Base-by-base conservation (phyloP, 2,888 invertebrate genomes). In the Busseola fusca region DNA sequence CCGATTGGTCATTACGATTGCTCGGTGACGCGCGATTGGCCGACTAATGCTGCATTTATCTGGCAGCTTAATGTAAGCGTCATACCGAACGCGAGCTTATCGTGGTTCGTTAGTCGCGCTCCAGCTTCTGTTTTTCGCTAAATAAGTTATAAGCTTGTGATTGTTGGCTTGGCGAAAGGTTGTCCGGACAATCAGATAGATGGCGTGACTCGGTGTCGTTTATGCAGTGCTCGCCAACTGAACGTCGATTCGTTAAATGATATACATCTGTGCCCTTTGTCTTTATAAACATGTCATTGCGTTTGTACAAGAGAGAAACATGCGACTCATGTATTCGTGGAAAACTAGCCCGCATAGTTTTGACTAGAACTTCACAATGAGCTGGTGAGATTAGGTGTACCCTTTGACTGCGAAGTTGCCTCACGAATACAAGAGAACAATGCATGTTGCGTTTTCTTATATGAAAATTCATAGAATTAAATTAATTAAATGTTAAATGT, bases 131-230 rank as follows among this genome's bases (percentile, higher is more conserved):
- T 93, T 92, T 90, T 91, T 91, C 90, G 92, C 92, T 95, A 95
- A 95, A 93, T 95, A 95, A 95, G 95, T 95, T 95, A 95, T 95
- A 95, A 92, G 92, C 87, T 91, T 89, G 92, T 91, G 94, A 95
- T 94, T 92, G 94, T 91, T 91, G 88, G 87, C 79, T 84, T 84
- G 84, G 87, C 86, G 87, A 88, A 91, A 90, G 91, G 93, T 92
- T 93, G 93, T 93, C 90, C 89, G 91, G 91, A 89, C 91, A 89
- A 94, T 95, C 94, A 91, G 94, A 95, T 94, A 93, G 93, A 94
- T 95, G 94, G 94, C 95, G 95, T 95, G 95, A 95, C 95, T 95
- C 87, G 89, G 92, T 90, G 94, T 94, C 95, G 92, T 95, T 95
- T 94, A 93, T 91, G 92, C 91, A 84, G 89, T 89, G 73, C 90